Base-by-base conservation (phyloP, 2,797 vertebrate genomes). In the Erpetoichthys calabaricus region DNA sequence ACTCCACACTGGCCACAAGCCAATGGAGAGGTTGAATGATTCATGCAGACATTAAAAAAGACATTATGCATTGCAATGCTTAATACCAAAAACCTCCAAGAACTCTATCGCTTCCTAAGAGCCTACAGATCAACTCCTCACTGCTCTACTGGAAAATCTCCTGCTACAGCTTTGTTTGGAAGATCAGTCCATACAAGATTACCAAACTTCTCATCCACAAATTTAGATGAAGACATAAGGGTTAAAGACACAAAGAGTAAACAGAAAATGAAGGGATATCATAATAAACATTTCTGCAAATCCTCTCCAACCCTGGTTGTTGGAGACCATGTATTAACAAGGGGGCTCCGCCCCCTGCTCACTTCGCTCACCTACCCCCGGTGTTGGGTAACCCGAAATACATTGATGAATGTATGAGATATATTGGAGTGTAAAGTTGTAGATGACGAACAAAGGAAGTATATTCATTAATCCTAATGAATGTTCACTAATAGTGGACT, bases 1-100 rank as follows among this genome's bases (percentile, higher is more conserved):
- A 56, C 44, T 5, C 55, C 55, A 45, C 55, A 45, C 10, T 56
- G 55, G 55, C 42, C 55, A 8, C 55, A 56, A 10, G 55, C 44
- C 43, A 56, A 45, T 6, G 55, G 43, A 8, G 55, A 56, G 45
- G 55, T 44, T 4, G 55, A 25, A 45, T 45, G 55, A 42, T 56
- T 45, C 9, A 56, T 45, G 55, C 5, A 9, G 41, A 56, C 43
- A 9, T 9, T 45, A 56, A 45, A 45, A 45, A 45, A 45, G 45
- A 41, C 9, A n/a, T 5, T 45, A 5, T 9, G 44, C 44, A 45
- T 45, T 46, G 43, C 7, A 4, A 6, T n/a, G n/a, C 4, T 44
- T 8, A 3, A 57, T 8, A 41, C 8, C 8, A 56, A 56, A 44
- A 25, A 9, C n/a, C 41, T 6, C 45, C n/a, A 45, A 57, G 45